Conservation (phyloP, 2,888 invertebrate species). For the Cerastis rubricosa region DNA sequence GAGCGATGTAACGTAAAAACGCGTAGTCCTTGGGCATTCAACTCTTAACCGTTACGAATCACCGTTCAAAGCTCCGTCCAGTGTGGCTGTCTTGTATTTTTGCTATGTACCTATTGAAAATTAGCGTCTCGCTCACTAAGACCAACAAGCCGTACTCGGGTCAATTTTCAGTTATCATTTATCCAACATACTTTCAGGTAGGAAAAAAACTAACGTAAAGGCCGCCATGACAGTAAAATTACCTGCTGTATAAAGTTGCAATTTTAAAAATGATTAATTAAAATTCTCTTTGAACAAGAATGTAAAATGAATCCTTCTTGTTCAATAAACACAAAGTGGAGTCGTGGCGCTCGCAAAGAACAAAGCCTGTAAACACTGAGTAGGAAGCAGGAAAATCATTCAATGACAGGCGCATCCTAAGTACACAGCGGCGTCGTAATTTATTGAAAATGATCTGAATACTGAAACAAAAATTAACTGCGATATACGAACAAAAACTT, state of each 20-base stretch:
- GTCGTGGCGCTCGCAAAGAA: conserved; percentile 55
- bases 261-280: conserved; percentile 30
- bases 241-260: conserved; percentile 27
- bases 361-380: conserved; percentile 60
- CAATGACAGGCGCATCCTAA: conserved; percentile 65
- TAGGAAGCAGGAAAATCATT: conserved; percentile 70
- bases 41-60: conserved; percentile 70
- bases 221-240: conserved; percentile 10
- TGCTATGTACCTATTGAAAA: conserved; percentile 24
- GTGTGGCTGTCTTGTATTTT: conserved; percentile 35
- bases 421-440: conserved; percentile 47
- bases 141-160: background rate
- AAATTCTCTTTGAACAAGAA: conserved; percentile 51
- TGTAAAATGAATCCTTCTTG: conserved; percentile 57
- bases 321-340: conserved; percentile 50
- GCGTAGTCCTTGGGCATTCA: conserved; percentile 71
- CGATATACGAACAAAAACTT: background rate
- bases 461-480: conserved; percentile 23
- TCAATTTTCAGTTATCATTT: conserved; percentile 19
- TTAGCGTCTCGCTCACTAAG: conserved; percentile 35
- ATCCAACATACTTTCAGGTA: background rate
- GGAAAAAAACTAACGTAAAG: conserved; percentile 23
- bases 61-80: conserved; percentile 49
- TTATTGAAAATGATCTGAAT: conserved; percentile 57
- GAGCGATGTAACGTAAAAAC: conserved; percentile 64